Evolutionary conservation across 2,888 invertebrate genomes (phyloP).

Genomic region (Cephus pygmeus): DNA sequence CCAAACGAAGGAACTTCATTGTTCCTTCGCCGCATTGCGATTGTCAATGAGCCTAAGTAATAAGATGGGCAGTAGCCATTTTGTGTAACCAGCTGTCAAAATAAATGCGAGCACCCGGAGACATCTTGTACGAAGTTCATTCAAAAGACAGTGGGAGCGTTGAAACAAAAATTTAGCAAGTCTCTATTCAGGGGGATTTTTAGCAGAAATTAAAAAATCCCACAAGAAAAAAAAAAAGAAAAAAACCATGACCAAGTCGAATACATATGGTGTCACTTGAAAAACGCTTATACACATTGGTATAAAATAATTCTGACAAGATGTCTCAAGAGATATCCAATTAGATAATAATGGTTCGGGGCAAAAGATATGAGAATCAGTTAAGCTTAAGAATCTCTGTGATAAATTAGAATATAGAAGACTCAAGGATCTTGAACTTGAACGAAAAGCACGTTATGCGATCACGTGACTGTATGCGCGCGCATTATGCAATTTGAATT

Average conservation of each 20-base stretch:
- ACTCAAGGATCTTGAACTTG: not conserved
- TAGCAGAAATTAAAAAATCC: not conserved
- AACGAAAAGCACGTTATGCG: not conserved
- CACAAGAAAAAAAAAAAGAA: not conserved
- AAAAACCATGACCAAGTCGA: not conserved
- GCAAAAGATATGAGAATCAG: not conserved
- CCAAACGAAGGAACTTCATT: slow-evolving; percentile 44
- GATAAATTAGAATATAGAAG: not conserved
- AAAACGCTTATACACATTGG: not conserved
- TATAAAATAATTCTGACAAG: not conserved
- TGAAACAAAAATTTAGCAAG: not conserved
- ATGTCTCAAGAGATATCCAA: not conserved
- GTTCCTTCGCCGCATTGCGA: slow-evolving; percentile 44
- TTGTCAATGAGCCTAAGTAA: slow-evolving; percentile 52
- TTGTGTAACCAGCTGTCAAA: not conserved
- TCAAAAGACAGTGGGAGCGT: not conserved
- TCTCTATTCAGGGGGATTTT: not conserved
- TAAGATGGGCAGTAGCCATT: slow-evolving; percentile 38
- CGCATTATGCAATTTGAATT: not conserved
- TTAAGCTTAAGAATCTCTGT: not conserved
- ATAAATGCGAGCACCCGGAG: not conserved
- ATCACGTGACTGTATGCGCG: not conserved
- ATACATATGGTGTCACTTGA: not conserved
- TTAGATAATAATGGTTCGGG: not conserved
- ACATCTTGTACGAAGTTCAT: not conserved